These are phyloP conservation scores for Melanargia galathea DNA, from an alignment of 2,888 invertebrate genomes.

Conservation along the genomic window DNA sequence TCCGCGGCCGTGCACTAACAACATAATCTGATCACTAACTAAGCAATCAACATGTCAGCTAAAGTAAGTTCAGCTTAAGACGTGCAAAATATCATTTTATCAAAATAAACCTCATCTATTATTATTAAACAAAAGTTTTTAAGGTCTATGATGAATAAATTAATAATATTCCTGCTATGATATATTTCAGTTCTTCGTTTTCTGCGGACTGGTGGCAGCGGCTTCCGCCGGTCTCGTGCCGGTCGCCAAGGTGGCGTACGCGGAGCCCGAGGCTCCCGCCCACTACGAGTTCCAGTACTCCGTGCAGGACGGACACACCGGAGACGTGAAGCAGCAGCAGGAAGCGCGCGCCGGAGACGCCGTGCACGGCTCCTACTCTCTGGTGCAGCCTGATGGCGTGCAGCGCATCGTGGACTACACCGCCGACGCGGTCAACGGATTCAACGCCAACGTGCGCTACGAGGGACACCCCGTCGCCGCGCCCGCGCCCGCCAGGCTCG, in stretches of 20 bases:
- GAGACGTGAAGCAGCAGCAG: slow-evolving; percentile 75
- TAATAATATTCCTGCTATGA: not conserved
- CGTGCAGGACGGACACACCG: slow-evolving; percentile 69
- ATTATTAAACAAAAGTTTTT: not conserved
- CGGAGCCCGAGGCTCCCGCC: slow-evolving; percentile 64
- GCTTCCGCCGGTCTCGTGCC: slow-evolving; percentile 51
- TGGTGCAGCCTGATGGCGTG: slow-evolving; percentile 75
- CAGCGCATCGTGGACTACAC: slow-evolving; percentile 74
- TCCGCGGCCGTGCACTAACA: slow-evolving; percentile 39
- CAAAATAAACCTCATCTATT: not conserved
- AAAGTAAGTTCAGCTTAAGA: slow-evolving; percentile 59
- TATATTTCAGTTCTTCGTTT: slow-evolving; percentile 4
- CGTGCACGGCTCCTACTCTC: slow-evolving; percentile 74
- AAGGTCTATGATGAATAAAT: not conserved
- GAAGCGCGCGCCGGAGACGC: slow-evolving; percentile 70
- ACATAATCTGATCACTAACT: slow-evolving; percentile 60
- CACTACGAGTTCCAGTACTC: slow-evolving; percentile 74
- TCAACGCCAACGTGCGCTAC: slow-evolving; percentile 74
- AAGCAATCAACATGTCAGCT: slow-evolving; percentile 68
- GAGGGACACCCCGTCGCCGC: slow-evolving; percentile 62
- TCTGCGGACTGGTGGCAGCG: slow-evolving; percentile 38
- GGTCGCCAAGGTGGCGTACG: slow-evolving; percentile 59
- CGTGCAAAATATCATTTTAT: not conserved
- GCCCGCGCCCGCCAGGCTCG: slow-evolving; percentile 47
- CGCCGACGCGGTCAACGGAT: slow-evolving; percentile 68